phyloP scores from a whole-genome alignment of 2,888 invertebrate species.

The Zygaena filipendulae region DNA sequence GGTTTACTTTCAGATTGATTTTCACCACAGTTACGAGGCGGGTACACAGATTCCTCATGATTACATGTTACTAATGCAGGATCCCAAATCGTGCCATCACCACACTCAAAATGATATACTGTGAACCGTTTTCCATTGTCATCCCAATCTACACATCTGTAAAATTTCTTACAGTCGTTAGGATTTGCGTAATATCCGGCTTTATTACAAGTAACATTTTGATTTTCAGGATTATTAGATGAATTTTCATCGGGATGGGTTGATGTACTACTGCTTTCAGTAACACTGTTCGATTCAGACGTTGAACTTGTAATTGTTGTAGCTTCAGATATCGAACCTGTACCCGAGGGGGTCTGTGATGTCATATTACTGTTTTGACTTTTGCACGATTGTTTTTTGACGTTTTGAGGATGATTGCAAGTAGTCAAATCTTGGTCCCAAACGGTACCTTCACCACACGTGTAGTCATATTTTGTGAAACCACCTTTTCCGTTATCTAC shows the following conservation, averaged over 20 bases:
- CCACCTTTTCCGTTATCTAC: conserved; percentile 70
- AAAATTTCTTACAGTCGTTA: conserved; percentile 72
- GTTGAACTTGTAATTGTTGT: conserved; percentile 17
- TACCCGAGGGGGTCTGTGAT: conserved; percentile 17
- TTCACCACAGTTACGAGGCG: conserved; percentile 53
- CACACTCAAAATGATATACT: conserved; percentile 74
- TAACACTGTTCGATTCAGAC: conserved; percentile 12
- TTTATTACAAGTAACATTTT: conserved; percentile 52
- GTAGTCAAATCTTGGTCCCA: conserved; percentile 71
- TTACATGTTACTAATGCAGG: conserved; percentile 74
- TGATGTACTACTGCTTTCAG: conserved; percentile 25
- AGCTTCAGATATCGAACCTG: conserved; percentile 15
- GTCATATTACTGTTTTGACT: conserved; percentile 9
- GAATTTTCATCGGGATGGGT: conserved; percentile 29
- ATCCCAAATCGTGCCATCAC: conserved; percentile 79
- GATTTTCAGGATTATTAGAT: conserved; percentile 30
- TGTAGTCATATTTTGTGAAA: conserved; percentile 70
- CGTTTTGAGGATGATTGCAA: conserved; percentile 56
- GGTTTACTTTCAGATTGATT: conserved; percentile 35
- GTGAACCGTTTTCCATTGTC: conserved; percentile 66
- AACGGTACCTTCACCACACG: conserved; percentile 75
- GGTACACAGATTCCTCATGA: conserved; percentile 72
- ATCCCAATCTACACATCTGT: conserved; percentile 73
- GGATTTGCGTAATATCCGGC: conserved; percentile 72
- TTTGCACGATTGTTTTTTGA: conserved; percentile 40